Evolutionary conservation across 2,888 invertebrate species (phyloP), one percentile per base, ranked within the genome.

Genomic region (Orchesellides sinensis): DNA sequence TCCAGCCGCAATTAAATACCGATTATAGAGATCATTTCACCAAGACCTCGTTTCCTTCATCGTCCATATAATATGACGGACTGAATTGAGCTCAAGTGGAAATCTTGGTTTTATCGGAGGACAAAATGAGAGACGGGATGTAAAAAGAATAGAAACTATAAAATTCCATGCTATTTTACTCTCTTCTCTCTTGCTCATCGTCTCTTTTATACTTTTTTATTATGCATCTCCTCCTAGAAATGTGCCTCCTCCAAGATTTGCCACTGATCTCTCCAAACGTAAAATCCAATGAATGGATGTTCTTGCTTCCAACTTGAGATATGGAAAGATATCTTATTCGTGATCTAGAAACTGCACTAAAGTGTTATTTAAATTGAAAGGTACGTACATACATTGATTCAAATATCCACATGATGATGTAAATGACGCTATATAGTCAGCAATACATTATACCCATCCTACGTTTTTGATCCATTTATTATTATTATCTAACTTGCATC

Each of bases 1-100:
- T 81, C 66, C 77, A 81, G 68, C 61, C 70, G 81, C 75, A 84
- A 84, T 84, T 84, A 84, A 84, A 84, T 84, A 75, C 72, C 77
- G 84, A 84, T 84, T 84, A 84, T 72, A 84, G 70, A 61, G 69
- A 78, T 78, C 70, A 63, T 78, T 78, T 69, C 69, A 63, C 35
- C 49, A 70, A 54, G 52, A 25, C 84, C 70, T 40, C 19, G 56
- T 47, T 47, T 69, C 29, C 69, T 14, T 32, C 69, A 49, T 52
- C 35, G 6, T 17, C 2, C 32, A 29, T 19, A 14, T 61, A 10
- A 52, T 52, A 52, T 29, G 29, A 2, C 6, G 12, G 32, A 32
- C n/a, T 8, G 35, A 17, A 23, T 56, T 56, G 23, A 6, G 35
- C 8, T 12, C 10, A 17, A 32, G 17, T 8, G 47, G 8, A 49